Base-by-base conservation (phyloP, 1,140 invertebrate species). In the Zaprionus ornatus region DNA sequence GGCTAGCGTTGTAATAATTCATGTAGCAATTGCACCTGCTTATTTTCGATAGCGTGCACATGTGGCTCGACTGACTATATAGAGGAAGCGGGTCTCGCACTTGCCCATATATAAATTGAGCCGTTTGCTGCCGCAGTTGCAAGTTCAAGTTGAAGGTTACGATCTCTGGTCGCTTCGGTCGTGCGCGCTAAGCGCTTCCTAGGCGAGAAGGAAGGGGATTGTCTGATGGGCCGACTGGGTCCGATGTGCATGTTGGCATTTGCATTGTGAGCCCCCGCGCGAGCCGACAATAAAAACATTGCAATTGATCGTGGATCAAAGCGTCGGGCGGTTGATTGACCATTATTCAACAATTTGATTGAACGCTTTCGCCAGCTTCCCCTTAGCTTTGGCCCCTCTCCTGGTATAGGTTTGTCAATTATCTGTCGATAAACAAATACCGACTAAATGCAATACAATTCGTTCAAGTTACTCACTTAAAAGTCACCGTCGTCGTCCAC, bases 131-230 rank as follows among this genome's bases (percentile, higher is more conserved):
- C 37, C 45, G 23, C 62, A 9, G 42, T 66, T 55, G 64, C 56
- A 56, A 80, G 83, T 87, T 87, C 84, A 87, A 87, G 84, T 88
- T 83, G 62, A 77, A 80, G 82, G 79, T 74, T 50, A 52, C 1
- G 19, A 50, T 40, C 74, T 59, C 40, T 37, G 55, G 7, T 55
- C 52, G 50, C 54, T 27, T 27, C 2, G 17, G 37, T 13, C n/a
- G 27, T n/a, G 23, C 4, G 42, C 12, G 55, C 17, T 40, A 19
- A 40, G 32, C 12, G 7, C 6, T 27, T 27, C 6, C 25, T 6
- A 6, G 25, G 25, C 25, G 25, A 27, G 29, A 3, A 32, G 29
- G 9, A 32, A 32, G 29, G 29, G 29, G 29, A 32, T 32, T 27
- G 6, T 27, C 25, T 7, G 54, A 12, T 12, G 13, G 54, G 54